Conservation (phyloP, 2,888 invertebrate species). For the Drosophila subsilvestris region DNA sequence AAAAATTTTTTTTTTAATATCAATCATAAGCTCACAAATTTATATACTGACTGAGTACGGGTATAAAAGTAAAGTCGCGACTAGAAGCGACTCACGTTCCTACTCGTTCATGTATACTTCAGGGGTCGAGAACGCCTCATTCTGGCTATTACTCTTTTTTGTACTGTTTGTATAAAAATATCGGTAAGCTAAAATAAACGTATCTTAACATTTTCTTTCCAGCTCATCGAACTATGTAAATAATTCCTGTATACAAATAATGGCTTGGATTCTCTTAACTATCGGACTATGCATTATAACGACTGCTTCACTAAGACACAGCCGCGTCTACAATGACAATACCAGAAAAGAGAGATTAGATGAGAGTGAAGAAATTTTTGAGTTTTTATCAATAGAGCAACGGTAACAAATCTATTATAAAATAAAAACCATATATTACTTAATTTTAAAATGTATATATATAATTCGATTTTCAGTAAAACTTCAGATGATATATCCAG, state of each 20-base stretch:
- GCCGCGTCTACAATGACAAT: background rate
- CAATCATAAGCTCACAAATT: too few species aligned
- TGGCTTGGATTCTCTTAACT: conserved; percentile 61
- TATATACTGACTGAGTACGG: too few species aligned
- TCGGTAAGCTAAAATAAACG: background rate
- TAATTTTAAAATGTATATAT: background rate
- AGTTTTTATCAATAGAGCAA: conserved; percentile 6
- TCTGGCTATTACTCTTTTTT: too few species aligned
- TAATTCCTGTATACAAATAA: conserved; percentile 42
- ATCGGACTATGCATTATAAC: conserved; percentile 59
- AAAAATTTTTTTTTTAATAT: too few species aligned
- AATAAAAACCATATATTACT: background rate
- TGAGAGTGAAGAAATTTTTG: background rate
- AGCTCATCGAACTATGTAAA: conserved; percentile 14
- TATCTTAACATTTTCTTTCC: conserved; percentile 36
- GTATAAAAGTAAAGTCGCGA: too few species aligned
- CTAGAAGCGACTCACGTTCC: too few species aligned
- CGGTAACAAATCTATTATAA: background rate
- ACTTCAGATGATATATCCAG: background rate
- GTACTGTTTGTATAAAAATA: conserved; percentile 18
- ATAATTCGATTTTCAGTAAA: conserved; percentile 16
- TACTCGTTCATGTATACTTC: too few species aligned
- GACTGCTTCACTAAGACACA: background rate
- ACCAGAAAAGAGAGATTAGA: background rate
- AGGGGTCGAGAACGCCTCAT: too few species aligned